Evolutionary conservation across 2,113 vertebrate species (phyloP).

Genomic region (Muscicapa adusta): DNA sequence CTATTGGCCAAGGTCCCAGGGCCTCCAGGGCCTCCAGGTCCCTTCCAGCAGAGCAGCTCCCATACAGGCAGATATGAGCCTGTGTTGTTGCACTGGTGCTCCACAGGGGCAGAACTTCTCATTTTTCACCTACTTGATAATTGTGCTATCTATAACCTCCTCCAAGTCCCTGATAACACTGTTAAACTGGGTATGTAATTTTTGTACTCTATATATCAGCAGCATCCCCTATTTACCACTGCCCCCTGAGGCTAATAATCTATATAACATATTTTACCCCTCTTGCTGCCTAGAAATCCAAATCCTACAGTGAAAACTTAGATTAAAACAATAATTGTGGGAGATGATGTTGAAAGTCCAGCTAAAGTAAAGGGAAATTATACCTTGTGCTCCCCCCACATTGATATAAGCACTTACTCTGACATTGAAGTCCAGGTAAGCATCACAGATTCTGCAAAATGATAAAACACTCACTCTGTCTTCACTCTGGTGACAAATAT

Average conservation of each 20-base stretch:
- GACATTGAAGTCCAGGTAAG: neutral
- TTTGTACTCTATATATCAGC: neutral
- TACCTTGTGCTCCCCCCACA: neutral
- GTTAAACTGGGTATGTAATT: neutral
- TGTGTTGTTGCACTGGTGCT: neutral
- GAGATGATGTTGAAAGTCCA: neutral
- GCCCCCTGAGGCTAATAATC: neutral
- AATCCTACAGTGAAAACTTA: neutral
- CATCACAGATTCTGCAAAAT: neutral
- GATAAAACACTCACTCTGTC: neutral
- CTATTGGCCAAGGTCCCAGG: too few relatives aligned
- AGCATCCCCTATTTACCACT: neutral
- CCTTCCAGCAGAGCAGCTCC: neutral
- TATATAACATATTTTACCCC: neutral
- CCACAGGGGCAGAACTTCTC: neutral
- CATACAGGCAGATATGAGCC: neutral
- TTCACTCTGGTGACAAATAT: neutral
- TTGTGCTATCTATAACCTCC: neutral
- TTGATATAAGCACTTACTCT: rapidly evolving
- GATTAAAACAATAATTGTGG: neutral
- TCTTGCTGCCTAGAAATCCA: neutral
- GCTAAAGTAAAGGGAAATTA: neutral
- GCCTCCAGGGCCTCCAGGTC: rapidly evolving
- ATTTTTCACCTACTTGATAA: neutral
- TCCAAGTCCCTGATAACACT: neutral